Evolutionary conservation across 2,888 invertebrate genomes (phyloP).

Genomic region (Colostygia pectinataria): DNA sequence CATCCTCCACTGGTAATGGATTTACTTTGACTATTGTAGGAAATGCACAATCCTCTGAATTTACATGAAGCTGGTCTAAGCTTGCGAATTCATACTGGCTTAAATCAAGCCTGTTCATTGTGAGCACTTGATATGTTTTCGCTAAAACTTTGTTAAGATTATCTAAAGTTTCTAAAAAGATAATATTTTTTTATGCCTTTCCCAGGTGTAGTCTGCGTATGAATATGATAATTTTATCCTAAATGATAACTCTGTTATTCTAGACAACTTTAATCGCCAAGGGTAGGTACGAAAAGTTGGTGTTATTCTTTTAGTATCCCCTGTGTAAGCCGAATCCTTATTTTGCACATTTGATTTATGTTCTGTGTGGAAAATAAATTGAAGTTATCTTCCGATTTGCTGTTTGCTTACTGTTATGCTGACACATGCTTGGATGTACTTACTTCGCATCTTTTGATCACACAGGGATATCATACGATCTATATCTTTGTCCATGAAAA

Average conservation of each 20-base stretch:
- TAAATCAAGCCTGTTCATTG: slow-evolving; percentile 10
- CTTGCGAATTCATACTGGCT: slow-evolving; percentile 16
- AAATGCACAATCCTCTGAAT: slow-evolving; percentile 21
- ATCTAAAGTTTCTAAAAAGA: slow-evolving; percentile 1
- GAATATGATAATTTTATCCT: neutral
- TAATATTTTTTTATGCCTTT: neutral
- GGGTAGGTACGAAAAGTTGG: slow-evolving; percentile 2
- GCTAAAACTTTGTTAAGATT: slow-evolving; percentile 1
- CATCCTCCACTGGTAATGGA: slow-evolving; percentile 38
- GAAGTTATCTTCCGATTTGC: slow-evolving; percentile 27
- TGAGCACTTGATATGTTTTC: neutral
- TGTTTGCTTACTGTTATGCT: too few relatives aligned
- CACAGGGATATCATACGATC: too few relatives aligned
- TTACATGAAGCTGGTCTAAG: slow-evolving; percentile 17
- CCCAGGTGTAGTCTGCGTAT: neutral
- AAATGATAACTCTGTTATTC: slow-evolving; percentile 18
- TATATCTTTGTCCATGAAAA: too few relatives aligned
- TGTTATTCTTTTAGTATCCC: slow-evolving; percentile 12
- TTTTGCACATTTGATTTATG: slow-evolving; percentile 28
- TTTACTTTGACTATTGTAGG: slow-evolving; percentile 33
- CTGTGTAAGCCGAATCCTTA: slow-evolving; percentile 25
- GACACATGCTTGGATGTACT: too few relatives aligned
- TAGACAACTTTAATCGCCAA: slow-evolving; percentile 14
- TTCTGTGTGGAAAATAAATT: slow-evolving; percentile 20
- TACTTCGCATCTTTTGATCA: too few relatives aligned